Evolutionary conservation across 1,140 invertebrate species (phyloP).

Genomic region (Dryas iulia): DNA sequence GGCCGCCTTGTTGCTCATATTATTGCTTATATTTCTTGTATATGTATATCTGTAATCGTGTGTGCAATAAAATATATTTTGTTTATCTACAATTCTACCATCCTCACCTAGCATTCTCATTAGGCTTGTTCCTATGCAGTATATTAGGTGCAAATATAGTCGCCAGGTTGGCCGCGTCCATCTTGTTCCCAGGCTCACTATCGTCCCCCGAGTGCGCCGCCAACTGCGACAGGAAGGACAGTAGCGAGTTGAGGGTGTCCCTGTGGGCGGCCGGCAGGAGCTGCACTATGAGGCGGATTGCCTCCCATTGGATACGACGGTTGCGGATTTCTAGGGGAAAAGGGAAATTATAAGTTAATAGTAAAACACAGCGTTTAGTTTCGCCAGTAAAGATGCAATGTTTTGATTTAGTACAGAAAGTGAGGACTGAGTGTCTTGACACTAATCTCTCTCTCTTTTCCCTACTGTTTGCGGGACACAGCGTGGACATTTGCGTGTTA

Average conservation of each 20-base stretch:
- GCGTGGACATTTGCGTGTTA: too few species aligned
- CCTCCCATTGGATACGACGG: slow-evolving; percentile 89
- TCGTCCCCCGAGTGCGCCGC: slow-evolving; percentile 87
- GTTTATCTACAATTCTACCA: background rate
- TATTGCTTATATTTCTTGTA: too few species aligned
- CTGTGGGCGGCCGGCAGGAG: slow-evolving; percentile 92
- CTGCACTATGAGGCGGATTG: slow-evolving; percentile 90
- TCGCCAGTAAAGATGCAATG: too few species aligned
- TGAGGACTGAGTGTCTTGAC: too few species aligned
- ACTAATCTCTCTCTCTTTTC: too few species aligned
- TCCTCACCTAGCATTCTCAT: slow-evolving; percentile 81
- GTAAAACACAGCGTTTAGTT: too few species aligned
- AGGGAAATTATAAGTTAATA: slow-evolving; percentile 26
- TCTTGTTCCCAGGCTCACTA: slow-evolving; percentile 91
- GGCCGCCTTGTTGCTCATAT: too few species aligned
- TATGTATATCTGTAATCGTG: too few species aligned
- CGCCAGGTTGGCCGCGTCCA: slow-evolving; percentile 95
- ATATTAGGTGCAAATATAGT: slow-evolving; percentile 97
- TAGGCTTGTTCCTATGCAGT: slow-evolving; percentile 87
- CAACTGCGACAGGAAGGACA: slow-evolving; percentile 90
- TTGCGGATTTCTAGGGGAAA: slow-evolving; percentile 93
- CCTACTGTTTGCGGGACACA: too few species aligned
- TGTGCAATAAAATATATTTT: too few species aligned
- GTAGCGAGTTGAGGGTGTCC: slow-evolving; percentile 91
- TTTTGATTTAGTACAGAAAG: too few species aligned